These are phyloP conservation scores for Colius striatus DNA, from an alignment of 2,113 vertebrate species.

Conservation along the genomic window DNA sequence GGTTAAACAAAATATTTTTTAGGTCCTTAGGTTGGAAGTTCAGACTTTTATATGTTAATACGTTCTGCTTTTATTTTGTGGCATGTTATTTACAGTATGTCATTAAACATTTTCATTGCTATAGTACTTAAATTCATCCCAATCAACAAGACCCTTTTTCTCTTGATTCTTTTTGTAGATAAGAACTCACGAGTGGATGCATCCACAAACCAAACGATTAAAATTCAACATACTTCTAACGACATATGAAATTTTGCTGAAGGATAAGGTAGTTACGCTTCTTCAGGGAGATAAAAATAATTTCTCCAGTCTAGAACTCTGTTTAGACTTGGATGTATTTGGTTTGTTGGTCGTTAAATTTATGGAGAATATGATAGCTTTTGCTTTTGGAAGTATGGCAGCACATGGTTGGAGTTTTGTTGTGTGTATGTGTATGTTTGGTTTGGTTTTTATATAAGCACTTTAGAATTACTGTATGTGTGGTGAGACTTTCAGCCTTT, in stretches of 20 bases:
- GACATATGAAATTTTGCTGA: constrained; percentile 96
- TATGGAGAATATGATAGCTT: background rate
- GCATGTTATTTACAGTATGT: background rate
- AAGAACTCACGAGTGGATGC: constrained; percentile 98
- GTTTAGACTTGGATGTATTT: background rate
- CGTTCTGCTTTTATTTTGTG: background rate
- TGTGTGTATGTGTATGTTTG: background rate
- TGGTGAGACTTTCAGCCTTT: background rate
- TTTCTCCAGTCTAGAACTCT: background rate
- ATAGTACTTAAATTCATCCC: background rate
- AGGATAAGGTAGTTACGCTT: constrained; percentile 88
- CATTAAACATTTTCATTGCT: background rate
- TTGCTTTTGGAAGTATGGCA: background rate
- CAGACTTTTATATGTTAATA: background rate
- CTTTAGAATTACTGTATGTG: background rate
- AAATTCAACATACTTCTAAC: constrained; percentile 97
- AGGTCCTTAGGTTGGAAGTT: background rate
- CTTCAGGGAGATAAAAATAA: background rate
- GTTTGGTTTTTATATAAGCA: background rate
- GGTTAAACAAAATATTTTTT: background rate
- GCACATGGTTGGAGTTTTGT: accelerated
- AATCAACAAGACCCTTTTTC: background rate
- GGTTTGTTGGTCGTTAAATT: background rate
- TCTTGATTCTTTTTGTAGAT: constrained; percentile 80
- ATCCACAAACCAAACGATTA: constrained; percentile 90